phyloP scores from a whole-genome alignment of 1,140 invertebrate genomes.

The Drosophila neocordata region DNA sequence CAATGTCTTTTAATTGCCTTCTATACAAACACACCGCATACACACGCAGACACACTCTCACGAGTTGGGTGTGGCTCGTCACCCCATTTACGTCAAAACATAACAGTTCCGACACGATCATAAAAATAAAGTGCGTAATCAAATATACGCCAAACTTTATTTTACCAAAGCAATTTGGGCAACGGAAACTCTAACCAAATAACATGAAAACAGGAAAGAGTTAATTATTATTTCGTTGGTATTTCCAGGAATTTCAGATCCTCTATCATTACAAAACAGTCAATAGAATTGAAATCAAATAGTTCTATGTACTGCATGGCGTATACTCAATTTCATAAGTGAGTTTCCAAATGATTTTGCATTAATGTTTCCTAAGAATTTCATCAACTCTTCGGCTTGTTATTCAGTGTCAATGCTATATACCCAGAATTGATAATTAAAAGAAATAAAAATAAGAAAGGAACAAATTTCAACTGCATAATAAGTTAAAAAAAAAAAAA shows the following conservation, averaged over 20 bases:
- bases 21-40: conserved; percentile 11
- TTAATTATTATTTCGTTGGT: neutral
- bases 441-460: neutral
- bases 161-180: conserved; percentile 9
- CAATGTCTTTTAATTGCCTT: conserved; percentile 9
- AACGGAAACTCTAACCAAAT: neutral
- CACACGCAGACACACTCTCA: conserved; percentile 13
- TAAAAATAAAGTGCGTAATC: conserved; percentile 59
- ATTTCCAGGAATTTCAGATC: neutral
- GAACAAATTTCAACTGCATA: too few species aligned
- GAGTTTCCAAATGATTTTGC: neutral
- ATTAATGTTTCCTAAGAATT: neutral
- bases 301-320: neutral
- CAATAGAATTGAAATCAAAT: neutral
- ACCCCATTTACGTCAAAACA: conserved; percentile 42
- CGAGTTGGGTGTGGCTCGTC: conserved; percentile 15
- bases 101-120: conserved; percentile 29
- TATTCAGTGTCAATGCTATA: too few species aligned
- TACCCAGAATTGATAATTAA: neutral
- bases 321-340: neutral
- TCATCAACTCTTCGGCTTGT: too few species aligned
- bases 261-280: neutral
- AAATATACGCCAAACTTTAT: conserved; percentile 40
- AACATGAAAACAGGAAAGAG: neutral
- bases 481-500: too few species aligned